Base-by-base conservation (phyloP, 1,140 invertebrate species). In the Elysia chlorotica region DNA sequence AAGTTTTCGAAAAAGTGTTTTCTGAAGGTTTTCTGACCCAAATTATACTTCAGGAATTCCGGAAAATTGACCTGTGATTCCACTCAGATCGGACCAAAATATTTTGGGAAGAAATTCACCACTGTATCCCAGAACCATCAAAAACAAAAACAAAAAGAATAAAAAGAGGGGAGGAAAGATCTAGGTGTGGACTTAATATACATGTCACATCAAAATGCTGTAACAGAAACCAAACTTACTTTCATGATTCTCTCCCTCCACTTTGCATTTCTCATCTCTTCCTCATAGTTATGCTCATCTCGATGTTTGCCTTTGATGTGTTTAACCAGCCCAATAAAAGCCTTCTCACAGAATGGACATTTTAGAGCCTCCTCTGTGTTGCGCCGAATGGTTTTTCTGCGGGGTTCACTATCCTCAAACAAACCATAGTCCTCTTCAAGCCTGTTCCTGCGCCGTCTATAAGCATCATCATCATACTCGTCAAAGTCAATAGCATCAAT, bases 161-260 rank as follows among this genome's bases (percentile, higher is more conserved):
- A n/a, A n/a, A n/a, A n/a, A n/a, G n/a, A n/a, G n/a, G n/a, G n/a
- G n/a, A n/a, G n/a, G n/a, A n/a, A n/a, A n/a, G n/a, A n/a, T n/a
- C n/a, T n/a, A n/a, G n/a, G n/a, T n/a, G n/a, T n/a, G n/a, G n/a
- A n/a, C n/a, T n/a, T n/a, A n/a, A n/a, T n/a, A n/a, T n/a, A n/a
- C n/a, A n/a, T n/a, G n/a, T n/a, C n/a, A n/a, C n/a, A n/a, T n/a
- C n/a, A n/a, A n/a, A n/a, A n/a, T n/a, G n/a, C n/a, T n/a, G n/a
- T n/a, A n/a, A n/a, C n/a, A n/a, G n/a, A n/a, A n/a, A n/a, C n/a
- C n/a, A 28, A 10, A 10, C 28, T 59, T 69, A 71, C 83, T 68
- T 84, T 85, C 83, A 85, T 85, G 33, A 85, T 85, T 48, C 83
- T 80, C 54, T 85, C 83, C 66, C 83, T 79, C 83, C 83, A 85